A percentile compares a stretch with the other conserved stretches of the same genome.
Evolutionary conservation across 1,140 invertebrate genomes (phyloP).

Genomic region (Drosophila persimilis): DNA sequence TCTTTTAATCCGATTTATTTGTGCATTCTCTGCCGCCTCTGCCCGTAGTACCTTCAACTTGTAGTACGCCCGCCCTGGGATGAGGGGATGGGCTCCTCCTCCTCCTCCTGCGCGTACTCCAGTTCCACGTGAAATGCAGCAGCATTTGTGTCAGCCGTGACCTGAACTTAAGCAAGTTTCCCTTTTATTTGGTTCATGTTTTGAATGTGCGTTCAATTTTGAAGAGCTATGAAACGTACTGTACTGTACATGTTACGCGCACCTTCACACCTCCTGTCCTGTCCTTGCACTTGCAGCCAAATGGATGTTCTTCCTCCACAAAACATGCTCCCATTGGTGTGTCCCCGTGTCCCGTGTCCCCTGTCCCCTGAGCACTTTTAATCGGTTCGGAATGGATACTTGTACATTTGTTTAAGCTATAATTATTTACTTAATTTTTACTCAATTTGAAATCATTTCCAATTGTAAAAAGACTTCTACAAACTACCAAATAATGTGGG

Average conservation of each 20-base stretch:
- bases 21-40: constrained; percentile 45
- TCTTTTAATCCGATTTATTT: constrained; percentile 47
- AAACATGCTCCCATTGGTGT: constrained; percentile 5
- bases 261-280: too few species aligned
- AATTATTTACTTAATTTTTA: constrained; percentile 1
- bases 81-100: constrained; percentile 19
- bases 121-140: constrained; percentile 53
- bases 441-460: constrained; percentile 5
- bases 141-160: constrained; percentile 56
- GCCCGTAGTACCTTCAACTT: constrained; percentile 77
- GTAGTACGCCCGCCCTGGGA: constrained; percentile 39
- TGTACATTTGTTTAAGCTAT: constrained; percentile 15
- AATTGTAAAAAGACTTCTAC: constrained; percentile 29
- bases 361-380: constrained; percentile 5
- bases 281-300: constrained; percentile 1
- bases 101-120: too few species aligned
- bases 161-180: constrained; percentile 56
- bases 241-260: not conserved
- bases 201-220: not conserved
- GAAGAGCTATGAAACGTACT: not conserved
- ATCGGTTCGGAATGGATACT: not conserved
- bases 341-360: constrained; percentile 23
- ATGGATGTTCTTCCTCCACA: too few species aligned
- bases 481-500: constrained; percentile 41
- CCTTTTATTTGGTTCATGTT: constrained; percentile 43